phyloP scores from a whole-genome alignment of 2,888 invertebrate genomes.

The Carcina quercana region DNA sequence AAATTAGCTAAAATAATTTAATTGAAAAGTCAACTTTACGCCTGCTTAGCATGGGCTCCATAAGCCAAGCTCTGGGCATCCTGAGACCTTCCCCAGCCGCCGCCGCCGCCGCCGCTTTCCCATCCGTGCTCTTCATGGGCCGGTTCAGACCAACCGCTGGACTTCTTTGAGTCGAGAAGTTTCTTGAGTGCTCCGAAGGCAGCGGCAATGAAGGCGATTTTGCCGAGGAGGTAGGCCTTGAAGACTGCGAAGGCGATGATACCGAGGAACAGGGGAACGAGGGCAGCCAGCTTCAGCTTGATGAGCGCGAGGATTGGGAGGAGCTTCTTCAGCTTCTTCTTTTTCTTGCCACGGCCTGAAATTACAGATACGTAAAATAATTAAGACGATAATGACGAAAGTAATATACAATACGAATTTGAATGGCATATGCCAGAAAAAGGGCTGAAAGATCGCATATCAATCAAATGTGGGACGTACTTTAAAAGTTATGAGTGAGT shows the following conservation, averaged over 20 bases:
- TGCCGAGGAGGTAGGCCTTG: slow-evolving; percentile 88
- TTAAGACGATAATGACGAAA: no score
- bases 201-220: slow-evolving; percentile 86
- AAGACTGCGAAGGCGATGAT: slow-evolving; percentile 85
- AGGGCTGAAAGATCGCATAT: no score
- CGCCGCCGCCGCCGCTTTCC: slow-evolving; percentile 49
- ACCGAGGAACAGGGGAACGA: slow-evolving; percentile 84
- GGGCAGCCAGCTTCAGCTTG: slow-evolving; percentile 84
- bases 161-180: slow-evolving; percentile 81
- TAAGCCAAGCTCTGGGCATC: slow-evolving; percentile 82
- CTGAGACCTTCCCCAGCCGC: slow-evolving; percentile 79
- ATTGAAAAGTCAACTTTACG: slow-evolving; percentile 29
- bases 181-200: slow-evolving; percentile 80
- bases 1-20: slow-evolving; percentile 11
- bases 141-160: slow-evolving; percentile 80
- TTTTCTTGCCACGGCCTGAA: slow-evolving; percentile 84
- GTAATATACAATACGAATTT: no score
- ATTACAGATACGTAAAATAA: slow-evolving; percentile 13
- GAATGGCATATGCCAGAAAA: no score
- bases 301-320: slow-evolving; percentile 84
- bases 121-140: slow-evolving; percentile 74
- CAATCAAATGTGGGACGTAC: no score
- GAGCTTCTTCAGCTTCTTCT: slow-evolving; percentile 86
- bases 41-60: slow-evolving; percentile 72
- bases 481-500: no score